Evolutionary conservation across 2,888 invertebrate genomes (phyloP).

Genomic region (Torymus auratus): DNA sequence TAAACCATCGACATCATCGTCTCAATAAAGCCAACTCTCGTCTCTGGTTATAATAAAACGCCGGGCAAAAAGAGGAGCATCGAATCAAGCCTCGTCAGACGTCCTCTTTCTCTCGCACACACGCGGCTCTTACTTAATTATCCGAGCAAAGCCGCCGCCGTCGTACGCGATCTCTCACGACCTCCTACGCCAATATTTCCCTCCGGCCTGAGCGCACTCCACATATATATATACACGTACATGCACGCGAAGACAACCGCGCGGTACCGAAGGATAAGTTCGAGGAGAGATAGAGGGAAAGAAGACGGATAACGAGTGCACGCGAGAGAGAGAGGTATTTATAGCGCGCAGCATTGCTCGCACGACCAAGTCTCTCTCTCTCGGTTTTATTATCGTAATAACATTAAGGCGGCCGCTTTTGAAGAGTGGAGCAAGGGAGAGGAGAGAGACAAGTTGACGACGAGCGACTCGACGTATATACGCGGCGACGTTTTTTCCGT

Average conservation of each 20-base stretch:
- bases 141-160: slow-evolving; percentile 53
- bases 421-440: slow-evolving; percentile 61
- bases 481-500: background rate
- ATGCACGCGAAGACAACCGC: background rate
- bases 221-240: too few species aligned
- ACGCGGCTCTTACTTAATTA: slow-evolving; percentile 47
- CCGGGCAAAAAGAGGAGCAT: background rate
- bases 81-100: slow-evolving; percentile 12
- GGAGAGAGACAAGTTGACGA: slow-evolving; percentile 41
- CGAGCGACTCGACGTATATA: slow-evolving; percentile 37
- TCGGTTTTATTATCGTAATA: slow-evolving; percentile 73
- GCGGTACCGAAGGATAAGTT: slow-evolving; percentile 12
- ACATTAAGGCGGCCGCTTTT: slow-evolving; percentile 73
- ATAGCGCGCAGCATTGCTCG: slow-evolving; percentile 3
- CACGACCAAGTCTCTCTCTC: slow-evolving; percentile 43
- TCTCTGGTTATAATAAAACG: too few species aligned
- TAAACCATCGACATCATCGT: too few species aligned
- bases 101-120: background rate
- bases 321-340: slow-evolving; percentile 19
- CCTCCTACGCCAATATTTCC: slow-evolving; percentile 39
- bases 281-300: slow-evolving; percentile 2
- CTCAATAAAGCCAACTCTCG: too few species aligned
- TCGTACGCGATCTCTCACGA: slow-evolving; percentile 61
- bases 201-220: background rate
- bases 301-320: slow-evolving; percentile 28